phyloP scores from a whole-genome alignment of 2,113 vertebrate genomes.

The Chaetura pelagica region DNA sequence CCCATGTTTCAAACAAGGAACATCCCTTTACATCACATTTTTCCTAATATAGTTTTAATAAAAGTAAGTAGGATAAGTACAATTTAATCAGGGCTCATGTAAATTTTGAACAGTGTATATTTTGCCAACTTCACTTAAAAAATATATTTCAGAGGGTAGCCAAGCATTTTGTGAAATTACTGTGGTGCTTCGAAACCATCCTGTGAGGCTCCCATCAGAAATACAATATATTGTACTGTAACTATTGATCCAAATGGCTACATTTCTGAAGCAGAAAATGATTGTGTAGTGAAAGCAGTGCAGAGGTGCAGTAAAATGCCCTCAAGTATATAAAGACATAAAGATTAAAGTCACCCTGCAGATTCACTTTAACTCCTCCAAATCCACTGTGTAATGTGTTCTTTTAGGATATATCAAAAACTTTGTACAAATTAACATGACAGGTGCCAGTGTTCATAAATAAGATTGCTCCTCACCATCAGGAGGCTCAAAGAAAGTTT shows the following conservation, averaged over 20 bases:
- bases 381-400: conserved; percentile 74
- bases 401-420: conserved; percentile 77
- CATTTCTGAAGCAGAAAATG: conserved; percentile 89
- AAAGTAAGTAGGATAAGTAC: conserved; percentile 26
- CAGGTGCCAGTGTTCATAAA: conserved; percentile 58
- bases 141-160: conserved; percentile 18
- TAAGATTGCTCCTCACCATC: conserved; percentile 36
- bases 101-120: conserved; percentile 27
- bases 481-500: conserved; percentile 28
- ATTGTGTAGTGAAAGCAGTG: conserved; percentile 81
- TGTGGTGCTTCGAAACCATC: conserved; percentile 31
- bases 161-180: conserved; percentile 57
- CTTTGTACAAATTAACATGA: conserved; percentile 69
- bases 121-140: conserved; percentile 49
- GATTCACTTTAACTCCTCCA: conserved; percentile 79
- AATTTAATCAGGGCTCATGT: conserved; percentile 47
- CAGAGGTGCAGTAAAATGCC: conserved; percentile 82
- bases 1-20: conserved; percentile 32
- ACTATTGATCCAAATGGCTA: conserved; percentile 88
- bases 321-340: conserved; percentile 84
- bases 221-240: conserved; percentile 80
- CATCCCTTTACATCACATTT: conserved; percentile 32
- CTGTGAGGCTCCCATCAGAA: conserved; percentile 78
- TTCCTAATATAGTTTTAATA: conserved; percentile 68
- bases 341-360: conserved; percentile 82